phyloP scores from a whole-genome alignment of 2,888 invertebrate genomes.

The Luffia ferchaultella region DNA sequence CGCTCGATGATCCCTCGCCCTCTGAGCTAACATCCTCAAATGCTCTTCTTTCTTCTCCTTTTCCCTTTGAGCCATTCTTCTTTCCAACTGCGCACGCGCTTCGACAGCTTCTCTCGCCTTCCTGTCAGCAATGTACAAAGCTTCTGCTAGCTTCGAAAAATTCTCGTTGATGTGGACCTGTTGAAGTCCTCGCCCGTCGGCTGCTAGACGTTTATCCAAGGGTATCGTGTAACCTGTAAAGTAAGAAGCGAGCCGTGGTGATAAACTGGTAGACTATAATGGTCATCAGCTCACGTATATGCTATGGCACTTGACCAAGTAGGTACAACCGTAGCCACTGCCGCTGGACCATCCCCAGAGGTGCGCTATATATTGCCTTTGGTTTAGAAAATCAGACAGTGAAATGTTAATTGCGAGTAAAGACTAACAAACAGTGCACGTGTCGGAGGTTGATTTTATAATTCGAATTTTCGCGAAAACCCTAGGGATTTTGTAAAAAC shows the following conservation, averaged over 20 bases:
- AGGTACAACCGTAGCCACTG: no score
- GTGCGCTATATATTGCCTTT: no score
- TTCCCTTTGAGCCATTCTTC: constrained; percentile 96
- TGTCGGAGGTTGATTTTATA: no score
- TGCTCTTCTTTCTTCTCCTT: constrained; percentile 98
- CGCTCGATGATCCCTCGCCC: constrained; percentile 94
- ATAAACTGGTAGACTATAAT: no score
- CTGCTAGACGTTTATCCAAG: constrained; percentile 95
- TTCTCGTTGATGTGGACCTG: constrained; percentile 99
- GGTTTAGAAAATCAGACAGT: no score
- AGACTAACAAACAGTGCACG: no score
- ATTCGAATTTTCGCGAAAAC: no score
- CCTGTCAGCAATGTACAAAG: constrained; percentile 94
- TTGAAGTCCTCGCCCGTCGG: constrained; percentile 97
- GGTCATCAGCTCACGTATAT: no score
- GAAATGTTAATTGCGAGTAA: no score
- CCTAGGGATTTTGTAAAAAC: no score
- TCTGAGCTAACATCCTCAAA: constrained; percentile 90
- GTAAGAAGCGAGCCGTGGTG: constrained; percentile 6
- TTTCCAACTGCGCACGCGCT: constrained; percentile 93
- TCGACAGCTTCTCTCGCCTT: constrained; percentile 98
- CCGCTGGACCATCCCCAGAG: no score
- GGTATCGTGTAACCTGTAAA: constrained; percentile 92
- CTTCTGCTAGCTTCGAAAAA: constrained; percentile 97
- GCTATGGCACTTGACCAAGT: no score